Conservation (phyloP, 2,797 vertebrate genomes). For the Erithacus rubecula region DNA sequence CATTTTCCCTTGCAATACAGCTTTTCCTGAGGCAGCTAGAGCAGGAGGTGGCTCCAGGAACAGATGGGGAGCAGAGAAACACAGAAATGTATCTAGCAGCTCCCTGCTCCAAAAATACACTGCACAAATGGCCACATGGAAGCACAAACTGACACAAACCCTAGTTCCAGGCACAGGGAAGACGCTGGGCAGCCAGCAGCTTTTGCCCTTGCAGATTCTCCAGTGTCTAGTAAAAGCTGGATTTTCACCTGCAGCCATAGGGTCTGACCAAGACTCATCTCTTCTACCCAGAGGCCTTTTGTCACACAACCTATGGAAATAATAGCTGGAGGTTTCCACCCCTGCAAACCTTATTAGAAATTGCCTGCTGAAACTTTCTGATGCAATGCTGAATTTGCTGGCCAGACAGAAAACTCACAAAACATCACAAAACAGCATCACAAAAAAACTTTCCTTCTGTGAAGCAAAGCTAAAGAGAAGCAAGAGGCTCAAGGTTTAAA, state of each 20-base stretch:
- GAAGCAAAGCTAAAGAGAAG: background rate
- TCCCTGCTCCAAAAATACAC: constrained; percentile 36
- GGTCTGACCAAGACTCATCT: background rate
- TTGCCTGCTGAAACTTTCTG: background rate
- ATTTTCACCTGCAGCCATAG: background rate
- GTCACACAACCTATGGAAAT: background rate
- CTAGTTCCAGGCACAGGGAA: background rate
- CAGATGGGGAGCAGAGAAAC: constrained; percentile 12
- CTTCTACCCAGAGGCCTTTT: background rate
- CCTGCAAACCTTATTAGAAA: background rate
- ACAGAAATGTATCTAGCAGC: background rate
- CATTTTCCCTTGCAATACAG: background rate
- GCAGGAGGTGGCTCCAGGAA: background rate
- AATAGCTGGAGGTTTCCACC: background rate
- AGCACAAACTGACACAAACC: background rate
- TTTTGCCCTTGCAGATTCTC: background rate
- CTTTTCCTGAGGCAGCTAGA: background rate
- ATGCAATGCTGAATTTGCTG: fast-evolving
- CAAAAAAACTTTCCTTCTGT: background rate
- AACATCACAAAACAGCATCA: background rate
- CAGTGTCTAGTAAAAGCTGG: background rate
- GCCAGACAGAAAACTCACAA: background rate
- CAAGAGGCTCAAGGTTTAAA: background rate
- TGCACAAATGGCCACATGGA: background rate
- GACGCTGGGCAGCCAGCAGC: background rate